These are phyloP conservation scores for Heterotilapia buettikoferi DNA, from an alignment of 2,113 vertebrate genomes.

Conservation along the genomic window DNA sequence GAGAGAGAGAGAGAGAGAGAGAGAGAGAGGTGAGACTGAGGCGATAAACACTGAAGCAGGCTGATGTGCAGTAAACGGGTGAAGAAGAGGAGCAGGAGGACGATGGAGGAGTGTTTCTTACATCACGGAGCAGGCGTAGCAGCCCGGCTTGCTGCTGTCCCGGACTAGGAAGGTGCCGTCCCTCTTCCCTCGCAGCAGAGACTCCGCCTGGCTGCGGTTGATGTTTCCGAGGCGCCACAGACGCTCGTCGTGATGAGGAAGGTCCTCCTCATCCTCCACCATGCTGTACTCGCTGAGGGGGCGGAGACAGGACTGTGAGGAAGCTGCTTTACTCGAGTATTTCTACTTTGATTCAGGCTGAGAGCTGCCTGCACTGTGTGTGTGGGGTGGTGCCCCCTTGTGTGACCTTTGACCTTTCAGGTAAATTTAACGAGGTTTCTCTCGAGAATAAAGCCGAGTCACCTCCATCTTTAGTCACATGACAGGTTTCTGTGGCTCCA, in stretches of 20 bases:
- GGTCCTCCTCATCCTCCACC: conserved; percentile 95
- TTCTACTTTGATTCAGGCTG: neutral
- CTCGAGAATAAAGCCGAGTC: neutral
- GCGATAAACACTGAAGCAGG: accelerated
- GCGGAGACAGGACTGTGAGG: neutral
- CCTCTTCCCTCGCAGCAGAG: conserved; percentile 84
- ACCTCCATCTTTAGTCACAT: neutral
- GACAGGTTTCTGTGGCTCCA: neutral
- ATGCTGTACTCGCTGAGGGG: conserved; percentile 86
- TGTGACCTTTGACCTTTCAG: neutral
- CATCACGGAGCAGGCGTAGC: conserved; percentile 97
- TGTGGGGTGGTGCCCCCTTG: neutral
- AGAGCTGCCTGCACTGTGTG: neutral
- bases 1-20: neutral
- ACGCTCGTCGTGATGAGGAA: conserved; percentile 94
- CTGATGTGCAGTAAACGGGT: accelerated
- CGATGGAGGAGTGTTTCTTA: conserved; percentile 45
- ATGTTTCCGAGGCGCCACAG: conserved; percentile 96
- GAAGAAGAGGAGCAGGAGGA: neutral
- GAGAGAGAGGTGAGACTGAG: neutral
- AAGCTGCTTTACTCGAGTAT: neutral
- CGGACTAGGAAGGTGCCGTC: conserved; percentile 96
- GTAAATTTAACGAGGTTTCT: neutral
- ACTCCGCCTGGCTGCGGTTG: conserved; percentile 89
- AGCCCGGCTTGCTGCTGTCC: conserved; percentile 96